phyloP scores from a whole-genome alignment of 2,888 invertebrate genomes.

The Lissocephala sabroskyi region DNA sequence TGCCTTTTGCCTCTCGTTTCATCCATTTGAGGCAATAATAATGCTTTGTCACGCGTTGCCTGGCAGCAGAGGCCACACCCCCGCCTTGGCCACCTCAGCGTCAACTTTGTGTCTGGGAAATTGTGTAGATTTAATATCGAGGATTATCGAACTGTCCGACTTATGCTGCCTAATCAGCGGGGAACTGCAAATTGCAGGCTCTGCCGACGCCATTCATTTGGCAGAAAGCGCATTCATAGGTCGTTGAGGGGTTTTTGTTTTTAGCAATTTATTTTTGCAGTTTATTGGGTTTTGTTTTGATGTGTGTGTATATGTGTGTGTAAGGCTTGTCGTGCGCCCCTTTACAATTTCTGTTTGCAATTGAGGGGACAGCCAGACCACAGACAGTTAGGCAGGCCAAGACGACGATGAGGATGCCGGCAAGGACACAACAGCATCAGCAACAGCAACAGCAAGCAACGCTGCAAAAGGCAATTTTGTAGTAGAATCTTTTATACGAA shows the following conservation, averaged over 20 bases:
- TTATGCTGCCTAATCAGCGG: not conserved
- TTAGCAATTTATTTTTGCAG: slow-evolving; percentile 7
- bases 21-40: slow-evolving; percentile 27
- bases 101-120: too few species aligned
- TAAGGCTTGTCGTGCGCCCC: not conserved
- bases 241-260: too few species aligned
- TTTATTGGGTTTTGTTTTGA: not conserved
- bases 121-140: slow-evolving; percentile 55
- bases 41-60: slow-evolving; percentile 48
- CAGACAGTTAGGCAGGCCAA: too few species aligned
- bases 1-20: slow-evolving; percentile 8
- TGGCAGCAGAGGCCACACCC: not conserved
- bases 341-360: slow-evolving; percentile 4
- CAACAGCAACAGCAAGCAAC: too few species aligned
- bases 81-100: not conserved
- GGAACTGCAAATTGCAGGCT: too few species aligned
- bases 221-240: too few species aligned
- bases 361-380: not conserved
- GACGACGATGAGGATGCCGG: not conserved
- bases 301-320: slow-evolving; percentile 1
- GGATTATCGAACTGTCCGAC: slow-evolving; percentile 42
- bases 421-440: slow-evolving; percentile 10
- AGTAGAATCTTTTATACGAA: slow-evolving; percentile 46
- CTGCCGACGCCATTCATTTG: too few species aligned
- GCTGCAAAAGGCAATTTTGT: slow-evolving; percentile 47